Percentiles rank a stretch among this genome's conserved stretches.
phyloP scores from a whole-genome alignment of 2,888 invertebrate species.

The Conus canariensis region DNA sequence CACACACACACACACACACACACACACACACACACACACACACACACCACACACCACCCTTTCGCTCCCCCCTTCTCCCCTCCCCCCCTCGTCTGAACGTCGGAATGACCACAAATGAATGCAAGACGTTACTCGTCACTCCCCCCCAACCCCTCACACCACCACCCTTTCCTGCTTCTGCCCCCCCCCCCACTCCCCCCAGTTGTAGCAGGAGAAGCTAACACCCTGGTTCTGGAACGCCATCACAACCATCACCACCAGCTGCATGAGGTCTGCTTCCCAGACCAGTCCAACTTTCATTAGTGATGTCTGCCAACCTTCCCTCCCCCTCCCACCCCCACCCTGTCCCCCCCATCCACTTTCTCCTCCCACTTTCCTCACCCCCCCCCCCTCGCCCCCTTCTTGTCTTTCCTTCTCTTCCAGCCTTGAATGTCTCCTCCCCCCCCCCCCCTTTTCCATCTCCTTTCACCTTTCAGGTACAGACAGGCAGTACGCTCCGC shows the following conservation, averaged over 20 bases:
- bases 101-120: no score
- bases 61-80: no score
- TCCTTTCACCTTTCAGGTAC: no score
- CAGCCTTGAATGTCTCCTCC: background rate
- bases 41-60: background rate
- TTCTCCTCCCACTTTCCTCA: background rate
- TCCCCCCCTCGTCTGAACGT: no score
- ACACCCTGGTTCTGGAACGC: background rate
- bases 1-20: background rate
- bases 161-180: background rate
- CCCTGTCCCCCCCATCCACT: background rate
- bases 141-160: background rate
- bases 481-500: background rate
- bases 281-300: background rate
- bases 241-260: background rate
- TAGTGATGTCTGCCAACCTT: background rate
- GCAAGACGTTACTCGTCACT: no score
- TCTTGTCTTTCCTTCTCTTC: background rate
- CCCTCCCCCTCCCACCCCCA: background rate
- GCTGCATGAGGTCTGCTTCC: background rate
- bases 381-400: background rate
- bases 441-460: no score
- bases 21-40: background rate
- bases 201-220: no score
- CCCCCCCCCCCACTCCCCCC: background rate